Evolutionary conservation across 1,140 invertebrate species (phyloP).

Genomic region (Diuraphis noxia): DNA sequence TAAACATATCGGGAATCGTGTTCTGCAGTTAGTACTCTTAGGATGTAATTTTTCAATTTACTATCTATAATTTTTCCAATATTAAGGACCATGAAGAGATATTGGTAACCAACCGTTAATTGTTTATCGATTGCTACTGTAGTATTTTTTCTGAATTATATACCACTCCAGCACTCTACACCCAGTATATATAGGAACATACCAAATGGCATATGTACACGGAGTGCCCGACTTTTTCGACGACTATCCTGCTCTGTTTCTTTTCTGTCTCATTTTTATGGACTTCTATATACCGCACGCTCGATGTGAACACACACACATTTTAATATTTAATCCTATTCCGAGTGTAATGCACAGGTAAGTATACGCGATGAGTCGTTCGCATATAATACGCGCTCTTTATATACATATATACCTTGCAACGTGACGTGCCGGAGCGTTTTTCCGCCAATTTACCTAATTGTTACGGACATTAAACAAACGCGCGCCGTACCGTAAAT

Average conservation of each 20-base stretch:
- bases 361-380: neutral
- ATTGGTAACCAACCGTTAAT: neutral
- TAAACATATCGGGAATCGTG: neutral
- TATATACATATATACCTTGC: too few species aligned
- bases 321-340: neutral
- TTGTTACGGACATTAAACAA: slow-evolving; percentile 15
- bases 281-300: neutral
- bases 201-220: neutral
- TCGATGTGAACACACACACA: neutral
- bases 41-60: neutral
- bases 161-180: neutral
- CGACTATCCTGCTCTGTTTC: neutral
- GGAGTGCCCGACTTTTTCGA: neutral
- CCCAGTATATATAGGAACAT: neutral
- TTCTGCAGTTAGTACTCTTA: neutral
- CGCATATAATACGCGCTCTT: neutral
- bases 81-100: neutral
- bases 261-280: neutral
- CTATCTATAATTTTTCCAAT: neutral
- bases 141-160: neutral
- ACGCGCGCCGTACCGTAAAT: slow-evolving; percentile 21
- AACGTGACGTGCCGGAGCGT: neutral
- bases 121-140: neutral
- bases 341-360: neutral
- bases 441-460: slow-evolving; percentile 42